Percentiles rank a stretch among this genome's conserved stretches.
These are phyloP conservation scores for Nemurella pictetii DNA, from an alignment of 2,888 invertebrate species.

Conservation along the genomic window DNA sequence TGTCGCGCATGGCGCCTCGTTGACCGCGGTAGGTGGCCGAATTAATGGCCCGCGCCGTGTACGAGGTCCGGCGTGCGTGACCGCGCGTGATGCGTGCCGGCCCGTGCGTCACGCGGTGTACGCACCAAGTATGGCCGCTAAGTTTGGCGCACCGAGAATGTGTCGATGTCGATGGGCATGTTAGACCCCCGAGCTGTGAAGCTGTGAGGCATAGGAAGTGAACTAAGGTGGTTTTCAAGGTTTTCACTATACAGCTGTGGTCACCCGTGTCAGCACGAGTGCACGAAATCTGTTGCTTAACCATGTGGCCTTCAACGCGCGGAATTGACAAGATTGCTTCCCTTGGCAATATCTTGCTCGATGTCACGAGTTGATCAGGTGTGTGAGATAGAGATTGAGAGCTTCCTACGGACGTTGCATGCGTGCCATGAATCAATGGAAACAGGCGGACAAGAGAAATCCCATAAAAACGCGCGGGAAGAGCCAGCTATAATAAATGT, in stretches of 20 bases:
- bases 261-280: neutral
- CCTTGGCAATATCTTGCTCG: neutral
- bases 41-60: neutral
- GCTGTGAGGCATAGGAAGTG: too few relatives aligned
- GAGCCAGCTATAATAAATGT: too few relatives aligned
- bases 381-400: too few relatives aligned
- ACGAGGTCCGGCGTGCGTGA: neutral
- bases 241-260: neutral
- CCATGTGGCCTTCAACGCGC: neutral
- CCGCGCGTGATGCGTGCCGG: neutral
- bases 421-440: too few relatives aligned
- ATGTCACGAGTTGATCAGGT: too few relatives aligned
- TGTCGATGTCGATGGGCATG: neutral
- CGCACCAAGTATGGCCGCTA: neutral
- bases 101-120: neutral
- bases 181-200: neutral
- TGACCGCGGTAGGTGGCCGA: neutral
- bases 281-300: neutral
- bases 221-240: too few relatives aligned
- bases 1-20: neutral
- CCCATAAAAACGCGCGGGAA: too few relatives aligned
- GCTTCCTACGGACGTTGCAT: too few relatives aligned
- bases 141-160: neutral
- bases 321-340: neutral
- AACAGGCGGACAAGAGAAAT: too few relatives aligned